Percentiles rank a stretch among this genome's conserved stretches.
Evolutionary conservation across 2,888 invertebrate species (phyloP).

Genomic region (Allolobophora icterica): DNA sequence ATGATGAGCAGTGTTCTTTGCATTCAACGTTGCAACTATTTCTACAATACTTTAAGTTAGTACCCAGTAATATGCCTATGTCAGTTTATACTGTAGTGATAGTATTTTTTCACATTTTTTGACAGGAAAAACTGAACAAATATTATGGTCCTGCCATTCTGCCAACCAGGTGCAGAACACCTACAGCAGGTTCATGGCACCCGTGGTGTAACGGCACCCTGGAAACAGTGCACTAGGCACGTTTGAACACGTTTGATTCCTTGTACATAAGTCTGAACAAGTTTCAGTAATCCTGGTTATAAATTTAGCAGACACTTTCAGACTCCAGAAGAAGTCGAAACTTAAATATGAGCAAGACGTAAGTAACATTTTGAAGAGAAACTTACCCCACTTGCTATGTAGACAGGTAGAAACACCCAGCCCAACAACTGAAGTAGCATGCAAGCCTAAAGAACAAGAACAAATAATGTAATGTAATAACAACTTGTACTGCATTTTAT

Average conservation of each 20-base stretch:
- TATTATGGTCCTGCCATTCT: no score
- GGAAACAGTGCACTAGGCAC: background rate
- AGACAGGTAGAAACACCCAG: slow-evolving; percentile 63
- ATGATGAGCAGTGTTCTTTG: no score
- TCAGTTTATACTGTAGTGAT: no score
- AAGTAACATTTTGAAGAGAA: background rate
- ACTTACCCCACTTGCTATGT: slow-evolving; percentile 61
- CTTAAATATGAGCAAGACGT: background rate
- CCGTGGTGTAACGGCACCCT: no score
- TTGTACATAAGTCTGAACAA: background rate
- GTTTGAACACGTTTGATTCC: no score
- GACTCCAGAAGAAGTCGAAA: background rate
- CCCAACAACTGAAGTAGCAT: slow-evolving; percentile 53
- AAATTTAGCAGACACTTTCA: background rate
- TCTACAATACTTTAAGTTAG: no score
- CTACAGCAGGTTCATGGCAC: no score
- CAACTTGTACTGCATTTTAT: background rate
- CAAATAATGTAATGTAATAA: background rate
- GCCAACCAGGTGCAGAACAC: no score
- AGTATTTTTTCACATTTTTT: no score
- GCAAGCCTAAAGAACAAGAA: slow-evolving; percentile 43
- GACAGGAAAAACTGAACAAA: no score
- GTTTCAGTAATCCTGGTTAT: background rate
- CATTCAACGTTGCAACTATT: no score
- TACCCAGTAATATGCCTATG: no score